Evolutionary conservation across 30 jellyfish, hydroid and myxozoan species (phyloP).

Genomic region (Hydra vulgaris): DNA sequence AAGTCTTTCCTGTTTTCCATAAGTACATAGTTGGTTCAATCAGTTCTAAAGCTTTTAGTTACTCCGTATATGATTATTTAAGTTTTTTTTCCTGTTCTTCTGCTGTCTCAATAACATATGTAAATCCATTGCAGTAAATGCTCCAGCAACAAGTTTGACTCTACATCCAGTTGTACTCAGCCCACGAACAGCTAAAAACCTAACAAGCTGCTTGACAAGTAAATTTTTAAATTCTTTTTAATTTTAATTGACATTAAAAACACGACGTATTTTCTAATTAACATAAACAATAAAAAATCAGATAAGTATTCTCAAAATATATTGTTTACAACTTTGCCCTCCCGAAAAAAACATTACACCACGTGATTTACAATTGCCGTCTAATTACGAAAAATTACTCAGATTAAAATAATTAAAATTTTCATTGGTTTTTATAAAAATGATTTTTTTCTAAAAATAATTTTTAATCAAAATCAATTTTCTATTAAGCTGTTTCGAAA

Average conservation of each 20-base stretch:
- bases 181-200: neutral
- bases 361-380: neutral
- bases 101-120: slow-evolving; percentile 22
- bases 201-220: neutral
- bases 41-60: slow-evolving; percentile 12
- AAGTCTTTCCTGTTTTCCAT: slow-evolving; percentile 23
- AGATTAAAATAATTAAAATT: no score
- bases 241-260: no score
- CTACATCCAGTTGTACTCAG: neutral
- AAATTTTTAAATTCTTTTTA: no score
- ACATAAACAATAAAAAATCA: neutral
- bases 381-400: neutral
- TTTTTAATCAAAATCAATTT: no score
- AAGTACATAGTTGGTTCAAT: slow-evolving; percentile 19
- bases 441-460: no score
- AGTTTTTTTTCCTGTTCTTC: slow-evolving; percentile 23
- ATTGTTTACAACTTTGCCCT: neutral
- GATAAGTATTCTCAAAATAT: neutral
- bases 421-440: no score
- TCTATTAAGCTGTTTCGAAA: slow-evolving; percentile 62
- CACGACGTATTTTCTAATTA: neutral
- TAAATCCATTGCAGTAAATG: no score
- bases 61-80: neutral
- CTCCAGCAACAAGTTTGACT: slow-evolving; percentile 21
- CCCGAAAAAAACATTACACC: neutral